Conservation (phyloP, 2,888 invertebrate species). For the Pristionchus arcanus region DNA sequence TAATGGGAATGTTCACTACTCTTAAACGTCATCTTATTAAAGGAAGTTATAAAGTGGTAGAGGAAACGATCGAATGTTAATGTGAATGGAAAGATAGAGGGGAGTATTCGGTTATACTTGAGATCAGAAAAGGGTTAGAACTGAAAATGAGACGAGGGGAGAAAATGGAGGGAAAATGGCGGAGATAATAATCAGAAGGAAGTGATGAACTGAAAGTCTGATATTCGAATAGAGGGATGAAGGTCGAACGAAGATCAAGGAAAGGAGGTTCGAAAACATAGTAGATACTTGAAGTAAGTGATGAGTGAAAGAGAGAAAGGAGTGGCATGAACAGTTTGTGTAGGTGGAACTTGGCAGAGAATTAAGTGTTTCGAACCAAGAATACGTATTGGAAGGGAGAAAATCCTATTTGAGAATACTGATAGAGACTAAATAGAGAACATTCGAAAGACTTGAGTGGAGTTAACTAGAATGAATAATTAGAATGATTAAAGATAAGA, state of each 20-base stretch:
- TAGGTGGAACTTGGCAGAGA: not conserved
- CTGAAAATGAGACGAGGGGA: slow-evolving; percentile 1
- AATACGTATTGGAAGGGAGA: not conserved
- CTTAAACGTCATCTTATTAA: slow-evolving; percentile 36
- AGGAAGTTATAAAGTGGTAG: slow-evolving; percentile 35
- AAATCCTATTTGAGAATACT: not conserved
- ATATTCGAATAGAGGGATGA: not conserved
- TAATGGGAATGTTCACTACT: not conserved
- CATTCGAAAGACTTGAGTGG: not conserved
- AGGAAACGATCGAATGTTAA: not conserved
- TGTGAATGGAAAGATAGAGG: not conserved
- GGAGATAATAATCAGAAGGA: slow-evolving; percentile 35
- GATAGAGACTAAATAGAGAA: not conserved
- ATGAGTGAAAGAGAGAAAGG: slow-evolving; percentile 4
- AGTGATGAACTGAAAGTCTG: slow-evolving; percentile 29
- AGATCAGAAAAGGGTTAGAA: slow-evolving; percentile 16
- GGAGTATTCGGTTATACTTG: not conserved
- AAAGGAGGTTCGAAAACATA: slow-evolving; percentile 21
- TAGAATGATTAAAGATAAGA: not conserved
- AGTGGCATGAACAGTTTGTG: slow-evolving; percentile 16
- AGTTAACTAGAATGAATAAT: not conserved
- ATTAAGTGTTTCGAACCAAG: slow-evolving; percentile 16
- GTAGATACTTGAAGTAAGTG: not conserved
- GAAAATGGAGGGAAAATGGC: not conserved
- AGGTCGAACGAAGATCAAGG: not conserved